phyloP scores from a whole-genome alignment of 2,888 invertebrate species.

The Macaria notata region DNA sequence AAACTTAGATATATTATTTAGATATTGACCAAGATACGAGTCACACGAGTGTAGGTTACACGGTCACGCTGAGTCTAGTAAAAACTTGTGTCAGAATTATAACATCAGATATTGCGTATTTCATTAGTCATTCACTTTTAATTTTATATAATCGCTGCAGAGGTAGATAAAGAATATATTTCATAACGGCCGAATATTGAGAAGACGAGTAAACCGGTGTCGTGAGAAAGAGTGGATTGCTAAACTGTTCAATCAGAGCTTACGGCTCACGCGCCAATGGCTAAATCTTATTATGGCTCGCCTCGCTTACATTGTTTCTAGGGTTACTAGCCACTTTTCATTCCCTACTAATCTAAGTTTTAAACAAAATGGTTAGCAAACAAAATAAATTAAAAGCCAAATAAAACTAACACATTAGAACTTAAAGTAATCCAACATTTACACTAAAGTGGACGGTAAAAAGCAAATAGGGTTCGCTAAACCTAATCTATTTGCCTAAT shows the following conservation, averaged over 20 bases:
- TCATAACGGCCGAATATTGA: conserved; percentile 43
- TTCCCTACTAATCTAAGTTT: no score
- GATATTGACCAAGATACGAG: no score
- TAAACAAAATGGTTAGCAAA: no score
- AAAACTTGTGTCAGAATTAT: conserved; percentile 3
- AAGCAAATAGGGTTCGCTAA: no score
- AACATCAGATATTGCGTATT: conserved; percentile 4
- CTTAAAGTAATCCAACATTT: background rate
- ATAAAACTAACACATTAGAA: background rate
- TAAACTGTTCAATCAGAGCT: conserved; percentile 49
- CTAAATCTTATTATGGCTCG: conserved; percentile 37
- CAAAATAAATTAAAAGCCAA: no score
- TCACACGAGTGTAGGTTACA: no score
- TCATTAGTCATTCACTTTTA: conserved; percentile 12
- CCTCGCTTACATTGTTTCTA: conserved; percentile 44
- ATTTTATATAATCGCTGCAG: conserved; percentile 22
- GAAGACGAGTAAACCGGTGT: conserved; percentile 36
- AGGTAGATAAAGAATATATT: conserved; percentile 31
- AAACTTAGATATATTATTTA: no score
- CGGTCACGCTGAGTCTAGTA: background rate
- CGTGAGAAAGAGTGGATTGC: conserved; percentile 59
- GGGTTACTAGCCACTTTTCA: conserved; percentile 3
- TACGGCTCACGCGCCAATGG: conserved; percentile 33
- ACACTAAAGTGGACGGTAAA: no score
- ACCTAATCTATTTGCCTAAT: background rate